phyloP scores from a whole-genome alignment of 2,888 invertebrate species.

The Euphydryas editha region DNA sequence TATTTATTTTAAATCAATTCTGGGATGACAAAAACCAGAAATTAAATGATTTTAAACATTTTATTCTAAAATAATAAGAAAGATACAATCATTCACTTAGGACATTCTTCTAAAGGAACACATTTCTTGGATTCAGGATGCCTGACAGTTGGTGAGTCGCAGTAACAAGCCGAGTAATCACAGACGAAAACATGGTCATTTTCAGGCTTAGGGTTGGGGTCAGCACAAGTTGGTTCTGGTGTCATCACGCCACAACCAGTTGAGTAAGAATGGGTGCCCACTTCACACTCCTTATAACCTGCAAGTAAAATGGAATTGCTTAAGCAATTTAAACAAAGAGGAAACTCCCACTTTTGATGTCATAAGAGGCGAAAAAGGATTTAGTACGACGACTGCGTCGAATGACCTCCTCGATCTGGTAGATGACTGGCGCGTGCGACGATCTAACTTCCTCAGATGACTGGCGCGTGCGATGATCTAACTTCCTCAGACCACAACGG shows the following conservation, averaged over 20 bases:
- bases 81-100: slow-evolving; percentile 33
- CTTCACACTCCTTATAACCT: slow-evolving; percentile 46
- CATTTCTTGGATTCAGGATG: slow-evolving; percentile 54
- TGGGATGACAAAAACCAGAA: no score
- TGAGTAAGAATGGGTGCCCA: slow-evolving; percentile 47
- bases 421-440: no score
- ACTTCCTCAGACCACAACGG: no score
- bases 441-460: no score
- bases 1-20: no score
- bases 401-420: no score
- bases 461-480: no score
- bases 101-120: slow-evolving; percentile 55
- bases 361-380: no score
- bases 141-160: slow-evolving; percentile 58
- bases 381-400: no score
- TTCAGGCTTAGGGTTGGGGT: slow-evolving; percentile 51
- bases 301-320: not conserved
- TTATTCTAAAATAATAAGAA: no score
- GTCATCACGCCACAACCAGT: slow-evolving; percentile 51
- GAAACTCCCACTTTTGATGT: no score
- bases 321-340: not conserved
- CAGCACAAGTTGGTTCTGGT: slow-evolving; percentile 61
- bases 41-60: no score
- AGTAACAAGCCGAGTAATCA: slow-evolving; percentile 61
- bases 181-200: slow-evolving; percentile 42